Percentiles rank a stretch among this genome's conserved stretches.
phyloP scores from a whole-genome alignment of 2,888 invertebrate genomes.

The Rambutsinella grinnellia region DNA sequence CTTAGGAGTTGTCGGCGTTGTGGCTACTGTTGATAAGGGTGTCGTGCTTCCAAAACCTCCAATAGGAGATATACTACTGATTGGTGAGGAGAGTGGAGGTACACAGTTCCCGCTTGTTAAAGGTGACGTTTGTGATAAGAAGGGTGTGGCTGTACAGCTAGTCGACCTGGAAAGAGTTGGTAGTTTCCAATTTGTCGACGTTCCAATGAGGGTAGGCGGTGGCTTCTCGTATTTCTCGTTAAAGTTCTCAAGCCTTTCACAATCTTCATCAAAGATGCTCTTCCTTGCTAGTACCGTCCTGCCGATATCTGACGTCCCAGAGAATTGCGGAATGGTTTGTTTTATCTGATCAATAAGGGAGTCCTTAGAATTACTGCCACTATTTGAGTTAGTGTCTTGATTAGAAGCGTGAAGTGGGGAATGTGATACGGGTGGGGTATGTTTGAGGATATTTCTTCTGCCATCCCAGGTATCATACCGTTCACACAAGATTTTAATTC shows the following conservation, averaged over 20 bases:
- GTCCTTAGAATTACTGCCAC: constrained; percentile 18
- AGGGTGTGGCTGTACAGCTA: constrained; percentile 47
- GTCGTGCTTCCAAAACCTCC: constrained; percentile 15
- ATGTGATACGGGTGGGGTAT: constrained; percentile 32
- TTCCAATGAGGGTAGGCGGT: constrained; percentile 36
- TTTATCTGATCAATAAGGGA: constrained; percentile 48
- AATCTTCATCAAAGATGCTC: constrained; percentile 96
- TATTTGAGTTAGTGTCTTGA: constrained; percentile 13
- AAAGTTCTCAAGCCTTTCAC: constrained; percentile 90
- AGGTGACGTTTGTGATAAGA: constrained; percentile 26
- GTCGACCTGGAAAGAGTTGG: constrained; percentile 57
- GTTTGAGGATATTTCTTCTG: constrained; percentile 63
- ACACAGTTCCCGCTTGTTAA: constrained; percentile 38
- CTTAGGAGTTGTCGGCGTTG: not conserved
- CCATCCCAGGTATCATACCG: constrained; percentile 93
- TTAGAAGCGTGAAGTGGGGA: constrained; percentile 22
- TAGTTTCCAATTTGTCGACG: constrained; percentile 58
- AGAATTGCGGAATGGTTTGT: constrained; percentile 51
- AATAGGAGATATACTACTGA: constrained; percentile 39
- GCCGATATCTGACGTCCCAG: constrained; percentile 88
- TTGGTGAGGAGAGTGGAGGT: constrained; percentile 49
- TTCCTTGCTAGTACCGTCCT: constrained; percentile 91
- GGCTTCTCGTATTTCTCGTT: constrained; percentile 82
- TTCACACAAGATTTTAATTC: constrained; percentile 92
- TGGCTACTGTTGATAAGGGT: constrained; percentile 35